phyloP scores from a whole-genome alignment of 1,140 invertebrate genomes.

The Dicyema japonicum region DNA sequence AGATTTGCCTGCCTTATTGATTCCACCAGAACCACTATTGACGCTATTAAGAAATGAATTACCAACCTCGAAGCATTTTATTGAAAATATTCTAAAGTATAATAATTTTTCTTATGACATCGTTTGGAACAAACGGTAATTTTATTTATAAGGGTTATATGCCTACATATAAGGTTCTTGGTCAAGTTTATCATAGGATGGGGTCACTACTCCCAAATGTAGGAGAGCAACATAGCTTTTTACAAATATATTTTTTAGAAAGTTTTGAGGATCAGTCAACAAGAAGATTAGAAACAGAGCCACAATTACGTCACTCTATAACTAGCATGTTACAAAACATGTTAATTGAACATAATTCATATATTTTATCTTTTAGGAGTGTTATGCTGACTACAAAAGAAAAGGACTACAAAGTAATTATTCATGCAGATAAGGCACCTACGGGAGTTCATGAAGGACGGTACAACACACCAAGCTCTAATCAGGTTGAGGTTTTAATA shows the following conservation, averaged over 20 bases:
- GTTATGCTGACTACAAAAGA: conserved; percentile 9
- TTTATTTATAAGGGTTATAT: conserved; percentile 8
- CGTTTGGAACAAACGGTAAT: conserved; percentile 12
- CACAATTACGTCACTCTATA: conserved; percentile 2
- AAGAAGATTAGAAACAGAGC: conserved; percentile 2
- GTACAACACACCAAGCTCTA: conserved; percentile 13
- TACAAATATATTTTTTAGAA: conserved; percentile 15
- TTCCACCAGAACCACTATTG: conserved; percentile 1
- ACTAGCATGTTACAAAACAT: conserved; percentile 9
- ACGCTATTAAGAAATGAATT: conserved; percentile 1
- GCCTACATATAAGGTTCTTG: conserved; percentile 20
- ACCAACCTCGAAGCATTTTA: conserved; percentile 8
- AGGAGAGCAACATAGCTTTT: conserved; percentile 11
- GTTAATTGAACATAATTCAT: conserved; percentile 11
- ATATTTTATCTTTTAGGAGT: conserved; percentile 11
- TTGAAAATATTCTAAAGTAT: conserved; percentile 14
- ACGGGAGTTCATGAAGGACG: conserved; percentile 12
- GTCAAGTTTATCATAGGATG: conserved; percentile 20
- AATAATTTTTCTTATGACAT: conserved; percentile 19
- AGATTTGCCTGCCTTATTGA: not conserved
- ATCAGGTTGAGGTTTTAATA: conserved; percentile 12
- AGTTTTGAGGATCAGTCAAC: conserved; percentile 4
- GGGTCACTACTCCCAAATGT: conserved; percentile 11
- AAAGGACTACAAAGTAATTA: conserved; percentile 8
- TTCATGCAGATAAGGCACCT: conserved; percentile 12